Percentiles rank a stretch among this genome's conserved stretches.
phyloP scores from a whole-genome alignment of 2,797 vertebrate genomes.

The Mastacembelus armatus region DNA sequence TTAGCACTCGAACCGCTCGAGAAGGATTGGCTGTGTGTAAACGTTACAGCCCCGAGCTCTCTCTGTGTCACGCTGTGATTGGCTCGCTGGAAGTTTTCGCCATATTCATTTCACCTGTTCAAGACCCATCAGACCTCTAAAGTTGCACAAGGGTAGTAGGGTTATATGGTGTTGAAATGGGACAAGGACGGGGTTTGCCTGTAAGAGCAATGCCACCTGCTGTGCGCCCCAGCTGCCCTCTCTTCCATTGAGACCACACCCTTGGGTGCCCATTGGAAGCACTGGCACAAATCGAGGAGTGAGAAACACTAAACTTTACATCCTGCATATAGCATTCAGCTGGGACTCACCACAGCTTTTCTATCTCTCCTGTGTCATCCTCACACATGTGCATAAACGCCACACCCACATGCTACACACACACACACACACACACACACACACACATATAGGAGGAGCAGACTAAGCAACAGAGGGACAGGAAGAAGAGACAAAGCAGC shows the following conservation, averaged over 20 bases:
- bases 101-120: slow-evolving; percentile 74
- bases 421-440: slow-evolving; percentile 13
- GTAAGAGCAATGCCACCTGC: slow-evolving; percentile 77
- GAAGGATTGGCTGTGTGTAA: slow-evolving; percentile 28
- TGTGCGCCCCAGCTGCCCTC: slow-evolving; percentile 70
- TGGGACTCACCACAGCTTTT: slow-evolving; percentile 24
- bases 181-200: slow-evolving; percentile 59
- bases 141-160: slow-evolving; percentile 44
- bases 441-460: slow-evolving; percentile 14
- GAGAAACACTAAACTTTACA: slow-evolving; percentile 54
- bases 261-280: slow-evolving; percentile 38
- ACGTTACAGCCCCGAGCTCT: slow-evolving; percentile 2
- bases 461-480: slow-evolving; percentile 34
- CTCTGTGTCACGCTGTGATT: slow-evolving; percentile 23
- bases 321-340: slow-evolving; percentile 38
- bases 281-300: slow-evolving; percentile 33
- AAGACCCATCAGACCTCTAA: slow-evolving; percentile 62
- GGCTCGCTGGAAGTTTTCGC: slow-evolving; percentile 31
- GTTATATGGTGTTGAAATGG: slow-evolving; percentile 68
- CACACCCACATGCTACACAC: slow-evolving; percentile 19
- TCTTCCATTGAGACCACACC: slow-evolving; percentile 63
- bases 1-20: slow-evolving; percentile 11
- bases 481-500: slow-evolving; percentile 60
- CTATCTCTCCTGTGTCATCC: slow-evolving; percentile 24
- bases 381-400: slow-evolving; percentile 10